Percentiles rank a stretch among this genome's conserved stretches.
Conservation (phyloP, 2,113 vertebrate genomes). For the Dissostichus mawsoni region DNA sequence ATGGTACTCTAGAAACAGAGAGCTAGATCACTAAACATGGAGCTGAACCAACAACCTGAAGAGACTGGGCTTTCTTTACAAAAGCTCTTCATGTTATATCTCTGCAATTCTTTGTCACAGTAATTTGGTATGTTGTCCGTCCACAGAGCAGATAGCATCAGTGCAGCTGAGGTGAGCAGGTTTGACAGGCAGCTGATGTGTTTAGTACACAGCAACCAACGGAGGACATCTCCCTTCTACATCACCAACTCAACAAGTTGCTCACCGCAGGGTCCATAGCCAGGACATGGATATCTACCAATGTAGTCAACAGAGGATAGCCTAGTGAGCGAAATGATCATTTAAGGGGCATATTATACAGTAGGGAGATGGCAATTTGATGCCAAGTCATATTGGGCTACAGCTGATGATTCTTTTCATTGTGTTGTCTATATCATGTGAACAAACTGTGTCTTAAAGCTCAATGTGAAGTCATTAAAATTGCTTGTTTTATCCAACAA, state of each 20-base stretch:
- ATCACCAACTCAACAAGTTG: neutral
- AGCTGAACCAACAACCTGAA: constrained; percentile 12
- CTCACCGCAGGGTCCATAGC: neutral
- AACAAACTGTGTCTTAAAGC: neutral
- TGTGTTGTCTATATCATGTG: neutral
- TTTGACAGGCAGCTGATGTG: constrained; percentile 52
- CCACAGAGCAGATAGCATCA: constrained; percentile 43
- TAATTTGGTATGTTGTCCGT: neutral
- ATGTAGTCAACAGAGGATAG: neutral
- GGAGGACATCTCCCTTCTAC: constrained; percentile 20
- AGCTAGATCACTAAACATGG: constrained; percentile 23
- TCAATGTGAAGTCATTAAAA: neutral
- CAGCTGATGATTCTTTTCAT: neutral
- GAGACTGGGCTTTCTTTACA: neutral
- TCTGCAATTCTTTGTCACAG: neutral
- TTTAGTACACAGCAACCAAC: constrained; percentile 66
- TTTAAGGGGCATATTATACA: neutral
- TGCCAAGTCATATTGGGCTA: neutral
- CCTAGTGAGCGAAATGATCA: neutral
- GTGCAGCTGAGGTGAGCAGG: constrained; percentile 48
- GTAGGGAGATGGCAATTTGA: neutral
- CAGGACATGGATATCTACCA: neutral
- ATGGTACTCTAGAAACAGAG: constrained; percentile 25
- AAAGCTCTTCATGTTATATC: neutral
- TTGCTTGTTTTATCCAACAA: neutral